Base-by-base conservation (phyloP, 2,797 vertebrate species). In the Urophycis tenuis region DNA sequence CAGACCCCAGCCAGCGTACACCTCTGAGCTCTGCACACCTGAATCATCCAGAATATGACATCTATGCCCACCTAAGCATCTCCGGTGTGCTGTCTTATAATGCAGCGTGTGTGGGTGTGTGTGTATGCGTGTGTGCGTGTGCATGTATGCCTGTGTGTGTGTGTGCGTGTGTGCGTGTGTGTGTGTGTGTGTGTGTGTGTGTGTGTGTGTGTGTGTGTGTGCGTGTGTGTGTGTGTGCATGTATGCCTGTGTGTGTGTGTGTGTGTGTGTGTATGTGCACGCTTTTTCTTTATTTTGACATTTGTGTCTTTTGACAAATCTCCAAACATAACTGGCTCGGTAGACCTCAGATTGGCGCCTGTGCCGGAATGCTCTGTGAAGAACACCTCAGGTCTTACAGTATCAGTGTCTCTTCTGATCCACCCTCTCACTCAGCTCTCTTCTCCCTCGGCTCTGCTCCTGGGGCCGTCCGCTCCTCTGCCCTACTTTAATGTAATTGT, bases 401-500 rank as follows among this genome's bases (percentile, higher is more conserved):
- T 17, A 3, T 45, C 41, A 53, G 14, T n/a, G 19, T 53, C 49
- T 22, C 49, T 22, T n/a, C 22, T n/a, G 7, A 15, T 83, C 75
- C 76, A 80, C 82, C 87, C 81, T 73, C 78, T 83, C 86, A 78
- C 81, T 85, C 88, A 84, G 87, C 49, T 53, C 19, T 17, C 49
- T 22, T 53, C 49, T 53, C 49, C 5, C 49, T n/a, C 3, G 7
- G 19, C 49, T 88, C 87, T 88, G 81, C 87, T 87, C 84, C 64
- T 60, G 14, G 71, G 77, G 71, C 74, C 70, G 19, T 14, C 79
- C 72, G 10, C 75, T 87, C 84, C 85, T 89, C 83, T 86, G 88
- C 85, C 87, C 88, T 88, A 86, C 87, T 89, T 91, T 82, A 85
- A 87, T 84, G 84, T 82, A 78, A 85, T 85, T 82, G 85, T n/a